These are phyloP conservation scores for Dendroctonus valens DNA, from an alignment of 1,140 invertebrate species.

Conservation along the genomic window DNA sequence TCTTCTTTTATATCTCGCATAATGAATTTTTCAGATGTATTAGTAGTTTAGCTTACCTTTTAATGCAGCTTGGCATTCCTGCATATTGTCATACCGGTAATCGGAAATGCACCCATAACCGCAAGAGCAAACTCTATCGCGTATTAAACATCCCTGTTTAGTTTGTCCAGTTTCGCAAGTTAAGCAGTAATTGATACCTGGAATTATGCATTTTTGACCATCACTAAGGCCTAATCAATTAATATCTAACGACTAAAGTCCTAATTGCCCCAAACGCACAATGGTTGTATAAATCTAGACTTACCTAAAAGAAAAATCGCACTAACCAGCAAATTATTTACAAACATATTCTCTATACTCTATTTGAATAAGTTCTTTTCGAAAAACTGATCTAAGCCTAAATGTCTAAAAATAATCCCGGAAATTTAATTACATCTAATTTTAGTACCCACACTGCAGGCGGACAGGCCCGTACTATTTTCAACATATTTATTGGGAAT, in stretches of 20 bases:
- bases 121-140: constrained; percentile 54
- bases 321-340: constrained; percentile 17
- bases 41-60: constrained; percentile 51
- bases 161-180: constrained; percentile 51
- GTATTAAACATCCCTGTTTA: constrained; percentile 57
- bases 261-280: background rate
- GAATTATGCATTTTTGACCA: constrained; percentile 12
- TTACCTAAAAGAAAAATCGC: constrained; percentile 5
- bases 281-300: background rate
- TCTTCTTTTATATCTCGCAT: too few species aligned
- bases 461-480: constrained; percentile 25
- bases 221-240: background rate
- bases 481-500: constrained; percentile 15
- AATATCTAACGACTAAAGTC: background rate
- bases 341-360: constrained; percentile 9
- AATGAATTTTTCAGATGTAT: too few species aligned
- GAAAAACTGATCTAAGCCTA: constrained; percentile 10
- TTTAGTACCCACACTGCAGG: constrained; percentile 21
- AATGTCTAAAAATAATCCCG: constrained; percentile 3
- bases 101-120: constrained; percentile 57
- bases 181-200: constrained; percentile 41
- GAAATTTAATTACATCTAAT: constrained; percentile 18
- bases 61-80: constrained; percentile 54
- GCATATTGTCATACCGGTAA: constrained; percentile 53
- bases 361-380: background rate